These are phyloP conservation scores for Lepidonotus clava DNA, from an alignment of 2,888 invertebrate genomes.

Conservation along the genomic window DNA sequence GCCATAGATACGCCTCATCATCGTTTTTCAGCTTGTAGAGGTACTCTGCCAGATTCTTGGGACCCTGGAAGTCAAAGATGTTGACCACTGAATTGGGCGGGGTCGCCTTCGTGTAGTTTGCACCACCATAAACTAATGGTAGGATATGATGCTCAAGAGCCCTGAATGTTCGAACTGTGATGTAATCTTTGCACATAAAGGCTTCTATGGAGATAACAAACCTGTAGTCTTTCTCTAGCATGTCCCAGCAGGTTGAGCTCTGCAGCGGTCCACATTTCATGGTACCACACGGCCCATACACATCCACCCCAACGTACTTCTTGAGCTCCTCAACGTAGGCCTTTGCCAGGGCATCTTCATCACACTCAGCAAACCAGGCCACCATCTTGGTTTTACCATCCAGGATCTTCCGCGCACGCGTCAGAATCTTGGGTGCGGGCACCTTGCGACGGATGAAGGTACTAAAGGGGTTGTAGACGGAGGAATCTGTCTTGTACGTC, in stretches of 20 bases:
- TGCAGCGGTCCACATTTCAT: neutral
- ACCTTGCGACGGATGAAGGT: neutral
- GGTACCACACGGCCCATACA: constrained; percentile 18
- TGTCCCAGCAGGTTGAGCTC: constrained; percentile 23
- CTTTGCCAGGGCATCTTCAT: neutral
- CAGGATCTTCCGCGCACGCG: neutral
- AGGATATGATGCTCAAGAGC: neutral
- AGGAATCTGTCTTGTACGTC: constrained; percentile 31
- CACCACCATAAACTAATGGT: neutral
- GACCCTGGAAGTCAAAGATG: neutral
- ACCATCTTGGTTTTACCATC: constrained; percentile 16
- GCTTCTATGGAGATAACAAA: neutral
- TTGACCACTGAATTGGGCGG: constrained; percentile 30
- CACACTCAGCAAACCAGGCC: constrained; percentile 16
- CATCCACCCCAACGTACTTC: neutral
- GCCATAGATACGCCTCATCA: constrained; percentile 7
- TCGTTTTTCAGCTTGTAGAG: neutral
- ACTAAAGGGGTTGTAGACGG: constrained; percentile 2
- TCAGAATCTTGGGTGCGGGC: neutral
- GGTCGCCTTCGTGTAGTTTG: neutral
- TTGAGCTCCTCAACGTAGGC: constrained; percentile 19
- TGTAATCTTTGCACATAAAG: constrained; percentile 21
- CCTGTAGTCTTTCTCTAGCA: neutral
- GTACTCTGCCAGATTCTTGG: constrained; percentile 7
- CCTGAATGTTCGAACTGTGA: neutral